Base-by-base conservation (phyloP, 2,113 vertebrate genomes). In the Zeus faber region DNA sequence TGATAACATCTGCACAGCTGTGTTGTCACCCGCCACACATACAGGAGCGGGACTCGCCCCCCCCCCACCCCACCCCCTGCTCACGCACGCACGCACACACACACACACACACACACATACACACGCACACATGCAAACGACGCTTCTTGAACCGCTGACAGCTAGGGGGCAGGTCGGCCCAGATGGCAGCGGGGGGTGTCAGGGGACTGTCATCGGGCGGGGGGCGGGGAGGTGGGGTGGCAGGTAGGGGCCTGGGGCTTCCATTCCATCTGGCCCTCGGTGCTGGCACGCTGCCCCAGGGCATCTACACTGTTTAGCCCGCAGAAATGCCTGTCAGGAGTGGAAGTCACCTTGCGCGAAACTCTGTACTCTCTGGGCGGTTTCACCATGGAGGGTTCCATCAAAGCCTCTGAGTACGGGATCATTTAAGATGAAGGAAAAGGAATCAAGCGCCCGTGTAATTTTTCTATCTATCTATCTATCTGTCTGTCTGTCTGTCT, bases 1-100 rank as follows among this genome's bases (percentile, higher is more conserved):
- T n/a, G n/a, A n/a, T n/a, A 72, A 84, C 81, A 82, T 84, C 77
- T 82, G 79, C 74, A 69, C 83, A 83, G 80, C 83, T 85, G 80
- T 57, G 62, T 58, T 59, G 74, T 62, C 49, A 17, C 53, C 70
- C 70, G 73, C 72, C 56, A 64, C 40, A 23, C 48, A 25, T 50
- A 51, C 49, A 43, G 17, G 40, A 43, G 20, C 65, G 1, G 33
- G 51, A 67, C 59, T 10, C 13, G 45, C 55, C 24, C 70, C 45
- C 48, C 39, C 2, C 43, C 13, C 43, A 24, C 21, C 22, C 45
- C 48, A 23, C 2, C 43, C 13, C 43, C 13, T 10, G 23, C 43
- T 1, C 21, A 45, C 18, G 14, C 43, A 23, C 20, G 23, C 21
- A 23, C 20, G 10, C 43, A 23, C 43, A 22, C 18, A 45, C 43